Evolutionary conservation across 2,888 invertebrate species (phyloP).

Genomic region (Parascotia fuliginaria): DNA sequence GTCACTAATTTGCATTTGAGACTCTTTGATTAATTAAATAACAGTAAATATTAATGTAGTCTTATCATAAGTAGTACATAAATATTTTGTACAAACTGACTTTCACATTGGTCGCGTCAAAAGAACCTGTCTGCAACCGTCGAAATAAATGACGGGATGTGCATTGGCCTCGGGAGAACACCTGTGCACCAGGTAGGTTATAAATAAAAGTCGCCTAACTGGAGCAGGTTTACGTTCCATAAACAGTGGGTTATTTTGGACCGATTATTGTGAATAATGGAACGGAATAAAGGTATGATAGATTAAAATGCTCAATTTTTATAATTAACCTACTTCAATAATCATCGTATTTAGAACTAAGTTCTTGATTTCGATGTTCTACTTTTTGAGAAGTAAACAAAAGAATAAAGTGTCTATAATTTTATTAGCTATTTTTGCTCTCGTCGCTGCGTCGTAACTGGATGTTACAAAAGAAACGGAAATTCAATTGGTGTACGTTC

Average conservation of each 20-base stretch:
- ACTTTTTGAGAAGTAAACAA: conserved; percentile 21
- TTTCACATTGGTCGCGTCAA: conserved; percentile 7
- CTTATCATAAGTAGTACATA: too few species aligned
- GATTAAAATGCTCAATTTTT: not conserved
- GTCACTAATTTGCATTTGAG: conserved; percentile 10
- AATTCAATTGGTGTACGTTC: not conserved
- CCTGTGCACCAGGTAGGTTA: conserved; percentile 60
- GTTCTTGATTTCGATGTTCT: conserved; percentile 1
- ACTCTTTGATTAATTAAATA: conserved; percentile 12
- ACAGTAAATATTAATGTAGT: not conserved
- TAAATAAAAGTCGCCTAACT: conserved; percentile 53
- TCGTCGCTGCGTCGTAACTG: not conserved
- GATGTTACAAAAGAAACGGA: not conserved
- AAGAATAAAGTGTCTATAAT: conserved; percentile 14
- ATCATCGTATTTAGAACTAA: not conserved
- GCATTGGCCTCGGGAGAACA: conserved; percentile 52
- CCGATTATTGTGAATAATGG: conserved; percentile 24
- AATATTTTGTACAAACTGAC: not conserved
- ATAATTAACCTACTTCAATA: not conserved
- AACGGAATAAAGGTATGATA: conserved; percentile 13
- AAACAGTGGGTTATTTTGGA: conserved; percentile 33
- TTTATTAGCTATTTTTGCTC: conserved; percentile 18
- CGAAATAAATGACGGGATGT: conserved; percentile 44
- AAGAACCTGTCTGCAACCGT: conserved; percentile 24
- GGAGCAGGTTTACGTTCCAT: conserved; percentile 46